A percentile compares a stretch with the other conserved stretches of the same genome.
Evolutionary conservation across 2,888 invertebrate genomes (phyloP).

Genomic region (Athripsodes cinereus): DNA sequence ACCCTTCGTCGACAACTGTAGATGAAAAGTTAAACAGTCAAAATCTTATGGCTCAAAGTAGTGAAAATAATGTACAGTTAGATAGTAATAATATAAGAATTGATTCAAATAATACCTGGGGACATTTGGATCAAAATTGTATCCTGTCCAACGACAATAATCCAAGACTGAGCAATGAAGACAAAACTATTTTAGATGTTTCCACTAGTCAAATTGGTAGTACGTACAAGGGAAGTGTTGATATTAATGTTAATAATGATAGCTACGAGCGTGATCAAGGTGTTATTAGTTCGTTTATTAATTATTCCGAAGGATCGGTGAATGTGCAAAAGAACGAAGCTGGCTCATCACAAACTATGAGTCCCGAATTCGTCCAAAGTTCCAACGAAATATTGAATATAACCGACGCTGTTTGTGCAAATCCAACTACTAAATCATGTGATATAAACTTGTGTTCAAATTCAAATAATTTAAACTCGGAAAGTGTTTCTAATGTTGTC

Average conservation of each 20-base stretch:
- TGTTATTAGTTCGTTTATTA: constrained; percentile 34
- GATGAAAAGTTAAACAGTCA: constrained; percentile 2
- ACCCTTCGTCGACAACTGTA: background rate
- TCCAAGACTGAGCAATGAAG: constrained; percentile 11
- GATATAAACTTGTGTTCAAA: constrained; percentile 24
- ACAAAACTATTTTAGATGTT: constrained; percentile 5
- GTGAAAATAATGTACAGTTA: constrained; percentile 2
- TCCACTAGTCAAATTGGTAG: constrained; percentile 11
- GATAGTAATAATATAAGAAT: constrained; percentile 26
- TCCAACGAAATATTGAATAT: background rate
- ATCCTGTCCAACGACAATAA: constrained; percentile 37
- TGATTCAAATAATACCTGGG: constrained; percentile 32
- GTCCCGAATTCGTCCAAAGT: constrained; percentile 20
- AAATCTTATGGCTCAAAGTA: constrained; percentile 1
- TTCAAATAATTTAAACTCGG: constrained; percentile 4
- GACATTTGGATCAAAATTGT: constrained; percentile 41
- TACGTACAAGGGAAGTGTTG: constrained; percentile 12
- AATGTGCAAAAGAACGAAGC: constrained; percentile 40
- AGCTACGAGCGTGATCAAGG: background rate
- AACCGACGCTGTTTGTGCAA: constrained; percentile 27
- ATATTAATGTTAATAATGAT: constrained; percentile 31
- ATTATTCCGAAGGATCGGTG: constrained; percentile 37
- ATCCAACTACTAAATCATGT: constrained; percentile 9
- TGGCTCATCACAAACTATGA: constrained; percentile 34
- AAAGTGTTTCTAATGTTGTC: background rate